Base-by-base conservation (phyloP, 2,797 vertebrate genomes). In the Crypturellus tataupa region DNA sequence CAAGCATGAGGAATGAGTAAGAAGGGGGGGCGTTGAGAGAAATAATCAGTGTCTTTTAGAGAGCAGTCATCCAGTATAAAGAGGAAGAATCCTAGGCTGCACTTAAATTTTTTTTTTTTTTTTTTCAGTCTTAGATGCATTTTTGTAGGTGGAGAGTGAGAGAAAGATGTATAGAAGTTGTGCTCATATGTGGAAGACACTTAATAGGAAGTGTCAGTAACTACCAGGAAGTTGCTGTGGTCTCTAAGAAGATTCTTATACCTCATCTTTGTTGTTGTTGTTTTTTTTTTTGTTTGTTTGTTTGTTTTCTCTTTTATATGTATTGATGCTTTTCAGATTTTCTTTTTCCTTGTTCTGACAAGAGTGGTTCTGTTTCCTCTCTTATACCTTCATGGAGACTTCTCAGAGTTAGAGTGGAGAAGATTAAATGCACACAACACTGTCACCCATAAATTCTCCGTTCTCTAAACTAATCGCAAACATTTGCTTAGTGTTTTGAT, bases 381-480 rank as follows among this genome's bases (percentile, higher is more conserved):
- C 25, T 70, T 29, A 7, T 14, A 40, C 89, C 59, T 81, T 69
- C 46, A 29, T 53, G 60, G 91, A 88, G 79, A 60, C 53, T 53
- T 82, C 40, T 20, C 64, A 78, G 56, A 67, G 55, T 58, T 86
- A 47, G 47, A 75, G 46, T 88, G 44, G 51, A 75, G 42, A 77
- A 70, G 37, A 29, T 82, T 59, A 55, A 42, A 46, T 91, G 64
- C 44, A 53, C 39, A 73, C 39, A 89, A 0, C 0, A 0, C 68
- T 89, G 80, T 87, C 51, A 64, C 63, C 56, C 33, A 5, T 77
- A 87, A 89, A 29, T 72, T 60, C 67, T 85, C 46, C 8, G 51
- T 79, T 89, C 58, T 90, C 42, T 90, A 44, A 94, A 88, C 47
- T 78, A 94, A 73, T 72, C 73, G 65, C 69, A 56, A 46, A 46